Percentiles rank a stretch among this genome's conserved stretches.
These are phyloP conservation scores for Canis aureus DNA, from an alignment of 2,113 vertebrate species.

Conservation along the genomic window DNA sequence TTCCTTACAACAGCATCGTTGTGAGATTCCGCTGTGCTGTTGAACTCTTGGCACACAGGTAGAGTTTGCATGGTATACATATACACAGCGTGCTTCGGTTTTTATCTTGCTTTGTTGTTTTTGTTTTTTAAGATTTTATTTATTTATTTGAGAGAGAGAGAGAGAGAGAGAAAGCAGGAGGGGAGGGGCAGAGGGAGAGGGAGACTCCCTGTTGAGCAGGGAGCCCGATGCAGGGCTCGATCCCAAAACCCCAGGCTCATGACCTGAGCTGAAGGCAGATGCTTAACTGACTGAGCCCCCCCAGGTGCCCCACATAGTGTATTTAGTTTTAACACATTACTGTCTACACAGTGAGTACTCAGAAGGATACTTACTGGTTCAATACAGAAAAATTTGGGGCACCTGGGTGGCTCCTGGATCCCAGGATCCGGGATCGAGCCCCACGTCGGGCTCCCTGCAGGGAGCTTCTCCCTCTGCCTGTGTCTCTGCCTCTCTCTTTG, in stretches of 20 bases:
- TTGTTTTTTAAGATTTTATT: not conserved
- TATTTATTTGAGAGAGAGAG: too few relatives aligned
- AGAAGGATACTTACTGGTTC: not conserved
- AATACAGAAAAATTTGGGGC: not conserved
- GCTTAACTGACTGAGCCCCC: not conserved
- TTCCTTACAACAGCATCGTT: not conserved
- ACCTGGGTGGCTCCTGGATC: too few relatives aligned
- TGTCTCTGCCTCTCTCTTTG: too few relatives aligned
- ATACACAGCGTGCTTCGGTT: not conserved
- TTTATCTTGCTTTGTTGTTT: not conserved
- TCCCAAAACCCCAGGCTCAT: not conserved
- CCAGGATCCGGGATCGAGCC: too few relatives aligned
- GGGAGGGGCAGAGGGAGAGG: too few relatives aligned
- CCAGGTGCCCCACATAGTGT: not conserved
- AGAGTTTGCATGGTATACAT: not conserved
- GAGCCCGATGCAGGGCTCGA: too few relatives aligned
- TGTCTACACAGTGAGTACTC: not conserved
- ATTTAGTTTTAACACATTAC: not conserved
- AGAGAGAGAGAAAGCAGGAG: too few relatives aligned
- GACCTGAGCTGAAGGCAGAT: not conserved
- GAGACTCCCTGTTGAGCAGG: too few relatives aligned
- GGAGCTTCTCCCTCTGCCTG: too few relatives aligned
- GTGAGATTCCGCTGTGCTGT: not conserved
- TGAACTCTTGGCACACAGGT: not conserved
- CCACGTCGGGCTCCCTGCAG: too few relatives aligned